Conservation (phyloP, 2,888 invertebrate species). For the Nudaria mundana region DNA sequence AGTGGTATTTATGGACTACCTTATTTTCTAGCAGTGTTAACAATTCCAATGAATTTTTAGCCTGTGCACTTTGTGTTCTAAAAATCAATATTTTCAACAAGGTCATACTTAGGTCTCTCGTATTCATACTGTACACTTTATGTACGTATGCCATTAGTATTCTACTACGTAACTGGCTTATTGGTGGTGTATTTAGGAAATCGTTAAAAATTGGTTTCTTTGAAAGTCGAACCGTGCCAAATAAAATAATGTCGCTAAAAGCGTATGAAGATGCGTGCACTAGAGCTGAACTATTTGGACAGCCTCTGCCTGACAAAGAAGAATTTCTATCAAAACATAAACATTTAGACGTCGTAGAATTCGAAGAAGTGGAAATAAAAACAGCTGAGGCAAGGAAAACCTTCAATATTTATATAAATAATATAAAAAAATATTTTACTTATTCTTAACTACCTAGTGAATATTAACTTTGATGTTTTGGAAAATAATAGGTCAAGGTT, state of each 20-base stretch:
- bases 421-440: not conserved
- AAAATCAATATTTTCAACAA: constrained; percentile 45
- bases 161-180: constrained; percentile 6
- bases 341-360: constrained; percentile 75
- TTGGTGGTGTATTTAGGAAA: too few relatives aligned
- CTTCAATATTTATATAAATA: not conserved
- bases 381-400: constrained; percentile 55
- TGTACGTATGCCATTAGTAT: constrained; percentile 18
- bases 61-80: constrained; percentile 8
- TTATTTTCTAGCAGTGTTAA: too few relatives aligned
- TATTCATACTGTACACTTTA: too few relatives aligned
- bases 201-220: too few relatives aligned
- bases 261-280: constrained; percentile 89
- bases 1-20: too few relatives aligned
- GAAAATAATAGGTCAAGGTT: constrained; percentile 3
- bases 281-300: constrained; percentile 88
- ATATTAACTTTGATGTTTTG: not conserved
- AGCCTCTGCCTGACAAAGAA: constrained; percentile 84
- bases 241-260: constrained; percentile 78
- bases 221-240: constrained; percentile 4
- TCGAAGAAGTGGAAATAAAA: constrained; percentile 75
- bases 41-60: not conserved
- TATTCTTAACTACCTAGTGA: too few relatives aligned
- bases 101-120: too few relatives aligned
- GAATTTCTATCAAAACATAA: constrained; percentile 83